phyloP scores from a whole-genome alignment of 1,140 invertebrate species.

The Halesus radiatus region DNA sequence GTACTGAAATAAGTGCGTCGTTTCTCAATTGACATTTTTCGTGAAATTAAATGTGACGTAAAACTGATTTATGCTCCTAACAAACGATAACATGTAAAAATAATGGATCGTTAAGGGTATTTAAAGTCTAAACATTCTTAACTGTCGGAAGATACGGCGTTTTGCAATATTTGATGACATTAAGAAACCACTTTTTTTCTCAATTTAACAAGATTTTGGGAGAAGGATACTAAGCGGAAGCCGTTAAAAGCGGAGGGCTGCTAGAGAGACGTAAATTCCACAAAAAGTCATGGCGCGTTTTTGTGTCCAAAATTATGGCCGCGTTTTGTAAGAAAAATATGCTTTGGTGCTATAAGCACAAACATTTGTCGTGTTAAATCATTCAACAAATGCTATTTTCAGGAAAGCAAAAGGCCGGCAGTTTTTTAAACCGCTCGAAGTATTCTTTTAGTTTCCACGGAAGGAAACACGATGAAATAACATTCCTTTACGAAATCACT shows the following conservation, averaged over 20 bases:
- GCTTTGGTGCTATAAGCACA: background rate
- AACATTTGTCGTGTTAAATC: too few species aligned
- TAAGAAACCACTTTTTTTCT: slow-evolving; percentile 16
- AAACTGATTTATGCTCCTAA: slow-evolving; percentile 19
- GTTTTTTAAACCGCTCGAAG: too few species aligned
- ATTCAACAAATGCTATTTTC: too few species aligned
- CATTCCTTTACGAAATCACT: too few species aligned
- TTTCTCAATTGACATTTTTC: background rate
- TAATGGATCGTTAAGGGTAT: slow-evolving; percentile 23
- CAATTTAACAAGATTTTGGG: slow-evolving; percentile 8
- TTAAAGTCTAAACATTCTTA: slow-evolving; percentile 14
- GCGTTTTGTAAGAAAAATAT: background rate
- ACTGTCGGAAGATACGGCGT: background rate
- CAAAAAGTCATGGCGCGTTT: background rate
- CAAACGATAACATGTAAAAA: slow-evolving; percentile 16
- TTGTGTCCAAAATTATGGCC: background rate
- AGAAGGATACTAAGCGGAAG: slow-evolving; percentile 1
- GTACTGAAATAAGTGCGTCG: too few species aligned
- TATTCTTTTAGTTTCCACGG: too few species aligned
- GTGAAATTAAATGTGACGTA: slow-evolving; percentile 26
- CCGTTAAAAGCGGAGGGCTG: background rate
- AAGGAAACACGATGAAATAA: too few species aligned
- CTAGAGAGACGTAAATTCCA: background rate
- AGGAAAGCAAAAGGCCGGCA: too few species aligned
- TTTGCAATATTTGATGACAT: slow-evolving; percentile 20